Base-by-base conservation (phyloP, 1,140 invertebrate species). In the Drosophila nikananu region DNA sequence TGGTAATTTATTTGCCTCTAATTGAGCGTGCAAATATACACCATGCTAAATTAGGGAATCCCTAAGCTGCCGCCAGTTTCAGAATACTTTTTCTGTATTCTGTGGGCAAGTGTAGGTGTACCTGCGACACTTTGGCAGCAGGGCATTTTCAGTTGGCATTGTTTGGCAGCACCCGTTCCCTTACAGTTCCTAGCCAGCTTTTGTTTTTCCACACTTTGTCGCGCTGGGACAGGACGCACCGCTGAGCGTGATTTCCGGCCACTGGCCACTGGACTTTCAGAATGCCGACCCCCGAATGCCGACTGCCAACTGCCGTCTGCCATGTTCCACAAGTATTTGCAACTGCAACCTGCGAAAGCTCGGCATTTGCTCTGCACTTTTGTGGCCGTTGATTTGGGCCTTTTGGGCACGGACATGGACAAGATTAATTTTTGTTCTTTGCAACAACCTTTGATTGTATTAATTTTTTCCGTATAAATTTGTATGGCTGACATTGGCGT, bases 211-310 rank as follows among this genome's bases (percentile, higher is more conserved):
- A 82, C 70, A 82, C 70, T 83, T 87, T 74, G 67, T 52, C 77
- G 80, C 68, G 61, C 44, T 77, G 60, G 66, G 49, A 67, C 49
- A 46, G 61, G 73, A 77, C 54, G 80, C 51, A 71, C 61, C 65
- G 61, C 48, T 71, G 72, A 84, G 84, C 84, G 86, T 84, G 77
- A 89, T 89, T 89, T 89, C 86, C 84, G 84, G 73, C 73, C 84
- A 79, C 70, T 61, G 63, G 55, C 54, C 73, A 62, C 41, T 55
- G 54, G 74, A 61, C 80, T 75, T 60, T 30, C 35, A 37, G 44
- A 37, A 39, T 55, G 15, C 54, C 54, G 5, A 39, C 32, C 54
- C 35, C 54, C 21, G 32, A 37, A 37, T 37, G 19, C 32, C 52
- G 52, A 54, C 51, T 32, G 30, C 49, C 49, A 32, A 52, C 49